phyloP scores from a whole-genome alignment of 2,797 vertebrate genomes.

The Melanogrammus aeglefinus region DNA sequence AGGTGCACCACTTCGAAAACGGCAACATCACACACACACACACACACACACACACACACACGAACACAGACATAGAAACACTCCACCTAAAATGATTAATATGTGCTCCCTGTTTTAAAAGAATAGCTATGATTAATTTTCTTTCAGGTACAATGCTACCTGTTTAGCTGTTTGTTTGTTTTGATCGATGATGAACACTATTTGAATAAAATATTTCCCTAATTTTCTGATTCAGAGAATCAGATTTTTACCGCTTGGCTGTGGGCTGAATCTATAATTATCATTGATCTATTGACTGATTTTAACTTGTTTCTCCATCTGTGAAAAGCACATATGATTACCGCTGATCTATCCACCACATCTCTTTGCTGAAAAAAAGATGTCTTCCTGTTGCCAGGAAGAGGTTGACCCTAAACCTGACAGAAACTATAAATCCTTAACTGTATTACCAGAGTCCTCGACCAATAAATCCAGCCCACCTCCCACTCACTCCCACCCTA shows the following conservation, averaged over 20 bases:
- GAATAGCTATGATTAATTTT: conserved; percentile 76
- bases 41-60: conserved; percentile 41
- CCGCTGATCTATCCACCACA: neutral
- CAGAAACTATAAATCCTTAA: conserved; percentile 64
- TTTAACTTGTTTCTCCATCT: conserved; percentile 26
- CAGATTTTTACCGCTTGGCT: conserved; percentile 43
- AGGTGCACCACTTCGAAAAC: conserved; percentile 70
- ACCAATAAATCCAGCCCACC: conserved; percentile 71
- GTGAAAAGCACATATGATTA: neutral
- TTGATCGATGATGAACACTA: conserved; percentile 58
- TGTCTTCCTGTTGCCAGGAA: conserved; percentile 59
- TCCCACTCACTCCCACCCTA: conserved; percentile 41
- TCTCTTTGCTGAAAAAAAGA: neutral
- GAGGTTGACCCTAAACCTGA: conserved; percentile 73
- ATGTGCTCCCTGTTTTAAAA: conserved; percentile 63
- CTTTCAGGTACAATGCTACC: conserved; percentile 68
- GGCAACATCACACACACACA: conserved; percentile 40
- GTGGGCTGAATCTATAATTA: conserved; percentile 69
- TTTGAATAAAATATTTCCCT: conserved; percentile 69
- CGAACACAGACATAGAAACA: conserved; percentile 44
- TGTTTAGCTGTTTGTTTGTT: conserved; percentile 71
- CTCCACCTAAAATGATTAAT: conserved; percentile 69
- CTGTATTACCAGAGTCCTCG: neutral
- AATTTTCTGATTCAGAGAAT: conserved; percentile 54
- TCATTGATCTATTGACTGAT: conserved; percentile 66